Evolutionary conservation across 2,113 vertebrate genomes (phyloP).

Genomic region (Merops nubicus): DNA sequence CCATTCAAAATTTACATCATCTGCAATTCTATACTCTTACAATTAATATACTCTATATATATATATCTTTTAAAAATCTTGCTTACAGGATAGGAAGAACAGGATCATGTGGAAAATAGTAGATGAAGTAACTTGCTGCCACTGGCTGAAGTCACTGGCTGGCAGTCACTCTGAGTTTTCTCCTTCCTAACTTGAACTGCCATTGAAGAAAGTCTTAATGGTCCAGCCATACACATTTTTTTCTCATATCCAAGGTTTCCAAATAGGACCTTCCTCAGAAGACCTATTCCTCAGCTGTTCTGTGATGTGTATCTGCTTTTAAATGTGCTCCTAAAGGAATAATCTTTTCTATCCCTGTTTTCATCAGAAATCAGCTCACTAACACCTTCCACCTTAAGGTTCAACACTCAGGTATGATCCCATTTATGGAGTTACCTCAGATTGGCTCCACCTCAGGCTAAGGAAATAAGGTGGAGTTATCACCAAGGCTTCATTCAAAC

Average conservation of each 20-base stretch:
- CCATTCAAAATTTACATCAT: neutral
- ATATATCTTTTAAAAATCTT: neutral
- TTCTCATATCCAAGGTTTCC: neutral
- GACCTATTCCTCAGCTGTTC: no score
- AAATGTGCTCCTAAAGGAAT: neutral
- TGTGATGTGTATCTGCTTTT: neutral
- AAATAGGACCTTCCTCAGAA: neutral
- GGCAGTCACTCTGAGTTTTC: constrained; percentile 24
- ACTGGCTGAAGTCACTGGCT: no score
- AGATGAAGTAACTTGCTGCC: neutral
- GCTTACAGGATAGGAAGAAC: neutral
- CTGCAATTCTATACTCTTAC: neutral
- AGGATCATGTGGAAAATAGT: neutral
- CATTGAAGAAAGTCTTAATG: neutral
- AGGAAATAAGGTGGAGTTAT: neutral
- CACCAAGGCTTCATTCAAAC: neutral
- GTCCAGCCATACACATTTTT: neutral
- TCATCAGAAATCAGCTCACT: neutral
- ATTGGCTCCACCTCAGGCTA: neutral
- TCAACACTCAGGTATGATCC: neutral
- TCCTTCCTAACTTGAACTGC: neutral
- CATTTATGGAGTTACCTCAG: neutral
- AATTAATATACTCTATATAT: neutral
- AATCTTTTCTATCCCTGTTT: neutral
- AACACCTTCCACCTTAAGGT: neutral